phyloP scores from a whole-genome alignment of 2,113 vertebrate genomes.

The Marmota flaviventris region DNA sequence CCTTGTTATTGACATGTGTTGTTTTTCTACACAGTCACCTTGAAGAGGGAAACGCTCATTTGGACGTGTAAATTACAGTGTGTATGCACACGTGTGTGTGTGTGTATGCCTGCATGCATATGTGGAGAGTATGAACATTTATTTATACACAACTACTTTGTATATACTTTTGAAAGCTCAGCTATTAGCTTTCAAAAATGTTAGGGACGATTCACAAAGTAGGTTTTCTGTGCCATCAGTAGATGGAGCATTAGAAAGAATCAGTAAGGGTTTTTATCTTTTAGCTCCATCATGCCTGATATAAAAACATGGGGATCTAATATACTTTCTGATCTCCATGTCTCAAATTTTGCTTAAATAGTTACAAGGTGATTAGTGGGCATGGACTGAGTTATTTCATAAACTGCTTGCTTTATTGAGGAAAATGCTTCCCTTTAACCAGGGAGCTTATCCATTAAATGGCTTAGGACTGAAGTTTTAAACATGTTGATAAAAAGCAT shows the following conservation, averaged over 20 bases:
- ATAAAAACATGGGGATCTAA: not conserved
- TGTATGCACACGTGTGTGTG: not conserved
- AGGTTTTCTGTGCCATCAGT: not conserved
- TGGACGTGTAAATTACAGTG: not conserved
- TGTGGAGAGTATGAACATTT: not conserved
- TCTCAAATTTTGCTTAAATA: not conserved
- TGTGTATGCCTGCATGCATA: not conserved
- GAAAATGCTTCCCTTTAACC: not conserved
- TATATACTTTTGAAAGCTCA: not conserved
- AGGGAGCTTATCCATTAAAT: not conserved
- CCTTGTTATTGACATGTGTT: not conserved
- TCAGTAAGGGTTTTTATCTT: not conserved
- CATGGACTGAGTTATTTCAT: not conserved
- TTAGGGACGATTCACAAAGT: not conserved
- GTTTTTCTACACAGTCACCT: not conserved
- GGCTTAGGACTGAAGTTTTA: not conserved
- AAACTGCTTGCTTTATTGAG: not conserved
- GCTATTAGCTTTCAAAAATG: not conserved
- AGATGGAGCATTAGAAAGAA: not conserved
- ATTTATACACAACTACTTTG: not conserved
- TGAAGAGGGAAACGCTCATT: not conserved
- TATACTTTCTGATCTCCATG: not conserved
- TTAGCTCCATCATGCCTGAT: not conserved
- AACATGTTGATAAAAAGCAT: not conserved
- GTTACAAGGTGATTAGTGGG: not conserved